A percentile compares a stretch with the other conserved stretches of the same genome.
Evolutionary conservation across 1,140 invertebrate species (phyloP).

Genomic region (Papilio dardanus): DNA sequence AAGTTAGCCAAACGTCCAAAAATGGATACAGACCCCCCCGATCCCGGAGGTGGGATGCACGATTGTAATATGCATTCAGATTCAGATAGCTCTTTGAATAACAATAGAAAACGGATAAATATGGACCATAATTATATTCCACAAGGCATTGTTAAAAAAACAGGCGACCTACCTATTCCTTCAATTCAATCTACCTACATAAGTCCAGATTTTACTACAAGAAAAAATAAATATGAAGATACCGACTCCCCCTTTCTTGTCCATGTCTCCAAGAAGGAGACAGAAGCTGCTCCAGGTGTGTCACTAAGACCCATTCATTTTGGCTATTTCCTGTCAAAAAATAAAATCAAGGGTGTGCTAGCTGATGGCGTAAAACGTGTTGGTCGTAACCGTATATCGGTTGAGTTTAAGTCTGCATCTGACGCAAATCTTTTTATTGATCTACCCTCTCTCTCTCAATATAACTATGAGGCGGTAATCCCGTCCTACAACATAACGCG

Average conservation of each 20-base stretch:
- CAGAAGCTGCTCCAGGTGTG: neutral
- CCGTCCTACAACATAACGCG: neutral
- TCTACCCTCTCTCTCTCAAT: neutral
- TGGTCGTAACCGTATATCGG: neutral
- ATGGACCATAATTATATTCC: neutral
- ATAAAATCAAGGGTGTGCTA: neutral
- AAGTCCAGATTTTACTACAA: neutral
- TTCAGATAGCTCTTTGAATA: neutral
- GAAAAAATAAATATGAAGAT: neutral
- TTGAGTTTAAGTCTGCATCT: neutral
- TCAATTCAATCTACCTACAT: neutral
- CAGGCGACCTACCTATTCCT: neutral
- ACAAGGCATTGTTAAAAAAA: neutral
- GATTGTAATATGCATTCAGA: neutral
- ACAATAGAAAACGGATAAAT: neutral
- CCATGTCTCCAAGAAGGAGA: neutral
- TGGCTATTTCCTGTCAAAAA: neutral
- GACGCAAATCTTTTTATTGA: neutral
- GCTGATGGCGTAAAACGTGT: neutral
- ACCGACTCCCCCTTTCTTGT: neutral
- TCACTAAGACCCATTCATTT: neutral
- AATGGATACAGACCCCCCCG: neutral
- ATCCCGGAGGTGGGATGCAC: neutral
- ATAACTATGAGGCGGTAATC: constrained; percentile 25
- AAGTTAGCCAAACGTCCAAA: neutral